phyloP scores from a whole-genome alignment of 2,113 vertebrate species.

The Cyprinodon tularosa region DNA sequence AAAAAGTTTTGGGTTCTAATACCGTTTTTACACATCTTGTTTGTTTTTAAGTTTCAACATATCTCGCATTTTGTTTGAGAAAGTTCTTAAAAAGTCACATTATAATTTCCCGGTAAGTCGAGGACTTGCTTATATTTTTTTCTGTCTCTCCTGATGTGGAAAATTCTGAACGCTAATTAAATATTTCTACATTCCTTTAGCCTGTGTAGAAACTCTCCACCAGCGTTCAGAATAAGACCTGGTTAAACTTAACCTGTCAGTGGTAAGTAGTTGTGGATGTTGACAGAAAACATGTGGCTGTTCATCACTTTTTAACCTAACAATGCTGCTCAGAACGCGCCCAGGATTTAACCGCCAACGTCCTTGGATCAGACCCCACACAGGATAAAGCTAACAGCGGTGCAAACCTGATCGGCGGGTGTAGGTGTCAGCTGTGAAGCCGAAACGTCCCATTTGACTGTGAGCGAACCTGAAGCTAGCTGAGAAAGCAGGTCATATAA shows the following conservation, averaged over 20 bases:
- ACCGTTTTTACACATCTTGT: not conserved
- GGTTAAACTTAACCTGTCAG: constrained; percentile 66
- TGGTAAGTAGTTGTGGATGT: constrained; percentile 62
- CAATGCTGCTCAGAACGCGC: constrained; percentile 65
- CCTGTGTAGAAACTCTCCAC: not conserved
- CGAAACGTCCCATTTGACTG: constrained; percentile 11
- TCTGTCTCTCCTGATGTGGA: no score
- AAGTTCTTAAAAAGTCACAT: not conserved
- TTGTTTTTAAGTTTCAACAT: not conserved
- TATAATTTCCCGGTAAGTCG: not conserved
- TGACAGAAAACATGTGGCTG: constrained; percentile 32
- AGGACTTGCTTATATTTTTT: not conserved
- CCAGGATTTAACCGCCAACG: constrained; percentile 56
- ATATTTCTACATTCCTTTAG: not conserved
- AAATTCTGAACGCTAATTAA: not conserved
- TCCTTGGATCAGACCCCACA: constrained; percentile 60
- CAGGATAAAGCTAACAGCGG: constrained; percentile 72
- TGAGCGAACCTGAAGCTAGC: constrained; percentile 14
- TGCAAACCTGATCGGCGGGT: constrained; percentile 36
- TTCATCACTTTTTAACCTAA: constrained; percentile 64
- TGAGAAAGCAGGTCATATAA: constrained; percentile 15
- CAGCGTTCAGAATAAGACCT: constrained; percentile 44
- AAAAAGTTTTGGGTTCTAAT: not conserved
- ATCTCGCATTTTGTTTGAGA: not conserved
- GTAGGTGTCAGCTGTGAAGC: constrained; percentile 28